Evolutionary conservation across 2,113 vertebrate species (phyloP).

Genomic region (Balaeniceps rex): DNA sequence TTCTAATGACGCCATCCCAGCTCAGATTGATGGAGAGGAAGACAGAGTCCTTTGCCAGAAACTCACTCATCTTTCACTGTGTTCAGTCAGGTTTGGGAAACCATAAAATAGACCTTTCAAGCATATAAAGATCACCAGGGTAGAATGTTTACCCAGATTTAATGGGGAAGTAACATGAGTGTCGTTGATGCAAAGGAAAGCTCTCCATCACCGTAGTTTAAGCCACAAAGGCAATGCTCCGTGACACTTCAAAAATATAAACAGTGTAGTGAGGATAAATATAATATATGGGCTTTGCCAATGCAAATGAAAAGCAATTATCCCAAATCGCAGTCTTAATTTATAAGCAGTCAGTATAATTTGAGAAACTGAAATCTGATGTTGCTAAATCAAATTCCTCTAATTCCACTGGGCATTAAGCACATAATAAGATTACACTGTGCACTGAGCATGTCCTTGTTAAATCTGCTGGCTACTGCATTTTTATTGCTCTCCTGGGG

Average conservation of each 20-base stretch:
- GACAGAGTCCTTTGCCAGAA: background rate
- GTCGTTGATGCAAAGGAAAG: constrained; percentile 5
- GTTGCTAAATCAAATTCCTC: constrained; percentile 70
- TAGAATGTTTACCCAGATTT: background rate
- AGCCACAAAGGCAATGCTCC: constrained; percentile 35
- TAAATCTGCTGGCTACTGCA: constrained; percentile 69
- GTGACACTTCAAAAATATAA: constrained; percentile 49
- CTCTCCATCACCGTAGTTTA: constrained; percentile 21
- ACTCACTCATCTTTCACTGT: background rate
- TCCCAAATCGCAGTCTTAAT: constrained; percentile 59
- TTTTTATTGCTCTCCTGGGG: constrained; percentile 74
- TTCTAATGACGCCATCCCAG: background rate
- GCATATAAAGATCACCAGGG: constrained; percentile 8
- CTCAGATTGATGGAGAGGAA: background rate
- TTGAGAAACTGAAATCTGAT: constrained; percentile 70
- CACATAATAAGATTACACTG: constrained; percentile 72
- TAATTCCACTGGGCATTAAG: constrained; percentile 67
- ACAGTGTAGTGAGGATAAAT: constrained; percentile 56
- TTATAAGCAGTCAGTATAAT: constrained; percentile 66
- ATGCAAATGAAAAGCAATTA: constrained; percentile 68
- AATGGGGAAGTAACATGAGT: background rate
- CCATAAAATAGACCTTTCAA: constrained; percentile 15
- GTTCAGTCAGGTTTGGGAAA: constrained; percentile 22
- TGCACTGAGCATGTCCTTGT: constrained; percentile 68
- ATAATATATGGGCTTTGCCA: constrained; percentile 51